These are phyloP conservation scores for Mus minutoides DNA, from an alignment of 2,797 vertebrate species.

Conservation along the genomic window DNA sequence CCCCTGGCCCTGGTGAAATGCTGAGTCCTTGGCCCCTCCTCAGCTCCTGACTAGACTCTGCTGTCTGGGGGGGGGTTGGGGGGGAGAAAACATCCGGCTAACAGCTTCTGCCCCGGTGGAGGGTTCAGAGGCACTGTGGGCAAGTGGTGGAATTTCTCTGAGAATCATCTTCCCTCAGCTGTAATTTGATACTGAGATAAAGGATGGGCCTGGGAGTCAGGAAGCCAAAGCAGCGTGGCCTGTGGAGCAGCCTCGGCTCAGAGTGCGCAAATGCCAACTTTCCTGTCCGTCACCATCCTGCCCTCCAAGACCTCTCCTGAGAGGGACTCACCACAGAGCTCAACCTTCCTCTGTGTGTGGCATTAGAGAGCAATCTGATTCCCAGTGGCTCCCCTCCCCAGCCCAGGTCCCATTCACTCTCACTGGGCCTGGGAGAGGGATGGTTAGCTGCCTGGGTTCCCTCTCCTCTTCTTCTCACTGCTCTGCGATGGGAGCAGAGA, in stretches of 20 bases:
- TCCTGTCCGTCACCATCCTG: background rate
- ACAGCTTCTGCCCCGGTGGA: background rate
- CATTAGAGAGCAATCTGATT: background rate
- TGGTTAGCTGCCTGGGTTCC: background rate
- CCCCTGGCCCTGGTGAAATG: background rate
- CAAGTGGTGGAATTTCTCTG: background rate
- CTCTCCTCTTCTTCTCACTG: background rate
- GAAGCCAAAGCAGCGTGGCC: fast-evolving
- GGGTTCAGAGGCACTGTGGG: background rate
- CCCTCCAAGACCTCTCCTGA: background rate
- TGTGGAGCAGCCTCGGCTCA: background rate
- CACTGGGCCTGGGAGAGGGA: no score
- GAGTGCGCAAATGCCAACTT: fast-evolving
- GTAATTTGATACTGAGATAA: background rate
- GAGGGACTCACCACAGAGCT: background rate
- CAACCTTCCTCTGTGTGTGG: background rate
- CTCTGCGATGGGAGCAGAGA: background rate
- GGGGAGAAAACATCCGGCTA: no score
- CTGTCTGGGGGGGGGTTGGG: background rate
- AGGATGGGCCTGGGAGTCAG: background rate
- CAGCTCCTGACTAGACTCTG: background rate
- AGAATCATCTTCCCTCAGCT: background rate
- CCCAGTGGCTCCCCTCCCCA: no score
- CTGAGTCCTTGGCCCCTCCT: background rate
- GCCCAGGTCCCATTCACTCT: background rate